Evolutionary conservation across 1,140 invertebrate species (phyloP).

Genomic region (Heliothis subflexa): DNA sequence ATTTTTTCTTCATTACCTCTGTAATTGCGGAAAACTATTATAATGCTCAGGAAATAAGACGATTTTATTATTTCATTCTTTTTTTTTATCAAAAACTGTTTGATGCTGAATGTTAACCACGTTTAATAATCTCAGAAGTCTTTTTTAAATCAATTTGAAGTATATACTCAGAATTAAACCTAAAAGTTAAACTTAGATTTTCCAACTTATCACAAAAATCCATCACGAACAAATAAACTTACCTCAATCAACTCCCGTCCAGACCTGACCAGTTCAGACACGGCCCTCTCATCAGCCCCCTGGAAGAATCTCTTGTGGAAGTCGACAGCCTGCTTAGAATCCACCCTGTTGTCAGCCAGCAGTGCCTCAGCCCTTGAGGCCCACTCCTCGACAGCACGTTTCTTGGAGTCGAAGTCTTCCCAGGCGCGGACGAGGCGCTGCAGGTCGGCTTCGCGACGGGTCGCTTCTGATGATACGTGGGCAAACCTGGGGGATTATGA

Average conservation of each 20-base stretch:
- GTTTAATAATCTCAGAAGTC: no score
- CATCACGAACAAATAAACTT: not conserved
- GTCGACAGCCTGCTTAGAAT: conserved; percentile 93
- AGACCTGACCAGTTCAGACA: conserved; percentile 92
- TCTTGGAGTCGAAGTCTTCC: conserved; percentile 94
- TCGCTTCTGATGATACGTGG: conserved; percentile 90
- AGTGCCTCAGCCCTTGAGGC: conserved; percentile 93
- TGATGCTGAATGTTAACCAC: no score
- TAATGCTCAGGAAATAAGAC: not conserved
- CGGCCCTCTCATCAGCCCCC: conserved; percentile 93
- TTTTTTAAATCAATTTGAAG: no score
- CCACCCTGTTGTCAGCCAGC: conserved; percentile 93
- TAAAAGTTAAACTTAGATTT: no score
- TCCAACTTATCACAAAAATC: no score
- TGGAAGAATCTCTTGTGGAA: conserved; percentile 94
- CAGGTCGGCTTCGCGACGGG: conserved; percentile 92
- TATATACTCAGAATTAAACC: not conserved
- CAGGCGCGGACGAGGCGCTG: conserved; percentile 93
- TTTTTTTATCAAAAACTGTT: no score
- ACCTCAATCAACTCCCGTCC: conserved; percentile 92
- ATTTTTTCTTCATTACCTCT: no score
- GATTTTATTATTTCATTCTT: no score
- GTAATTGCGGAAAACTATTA: no score
- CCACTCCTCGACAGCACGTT: conserved; percentile 94
- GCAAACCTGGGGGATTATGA: conserved; percentile 87